These are phyloP conservation scores for Anaspis maculata DNA, from an alignment of 2,888 invertebrate species.

Conservation along the genomic window DNA sequence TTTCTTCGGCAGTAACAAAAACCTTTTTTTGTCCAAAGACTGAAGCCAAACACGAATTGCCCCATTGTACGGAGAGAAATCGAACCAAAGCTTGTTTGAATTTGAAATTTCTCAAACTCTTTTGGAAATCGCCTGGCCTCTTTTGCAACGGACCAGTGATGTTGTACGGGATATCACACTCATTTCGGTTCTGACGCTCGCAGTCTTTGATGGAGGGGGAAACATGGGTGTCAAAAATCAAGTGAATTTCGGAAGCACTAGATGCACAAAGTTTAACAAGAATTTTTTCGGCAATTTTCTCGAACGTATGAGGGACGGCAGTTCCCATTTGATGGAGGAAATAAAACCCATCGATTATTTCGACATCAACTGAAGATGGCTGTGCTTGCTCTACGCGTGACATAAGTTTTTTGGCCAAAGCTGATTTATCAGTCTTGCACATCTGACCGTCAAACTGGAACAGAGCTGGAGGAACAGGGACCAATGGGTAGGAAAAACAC, in stretches of 20 bases:
- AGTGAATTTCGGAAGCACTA: constrained; percentile 20
- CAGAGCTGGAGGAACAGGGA: constrained; percentile 14
- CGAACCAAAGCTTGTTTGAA: constrained; percentile 28
- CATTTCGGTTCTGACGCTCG: constrained; percentile 23
- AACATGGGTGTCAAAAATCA: constrained; percentile 29
- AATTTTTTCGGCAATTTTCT: constrained; percentile 24
- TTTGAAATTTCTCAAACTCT: constrained; percentile 25
- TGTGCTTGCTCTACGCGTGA: constrained; percentile 5
- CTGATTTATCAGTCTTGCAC: constrained; percentile 18
- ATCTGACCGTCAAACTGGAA: constrained; percentile 13
- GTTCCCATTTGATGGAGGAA: constrained; percentile 21
- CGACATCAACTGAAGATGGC: constrained; percentile 16
- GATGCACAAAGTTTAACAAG: constrained; percentile 24
- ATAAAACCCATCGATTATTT: constrained; percentile 27
- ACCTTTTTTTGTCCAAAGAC: constrained; percentile 20
- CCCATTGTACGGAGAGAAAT: constrained; percentile 26
- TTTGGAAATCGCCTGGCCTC: constrained; percentile 25
- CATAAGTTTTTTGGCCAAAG: constrained; percentile 11
- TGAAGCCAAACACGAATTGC: constrained; percentile 19
- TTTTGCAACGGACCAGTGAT: constrained; percentile 27
- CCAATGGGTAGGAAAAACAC: constrained; percentile 14
- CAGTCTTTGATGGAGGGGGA: constrained; percentile 32
- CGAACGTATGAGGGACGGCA: constrained; percentile 24
- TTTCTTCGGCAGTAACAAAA: constrained; percentile 17
- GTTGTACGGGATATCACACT: constrained; percentile 21